phyloP scores from a whole-genome alignment of 2,113 vertebrate genomes.

The Phodopus roborovskii region DNA sequence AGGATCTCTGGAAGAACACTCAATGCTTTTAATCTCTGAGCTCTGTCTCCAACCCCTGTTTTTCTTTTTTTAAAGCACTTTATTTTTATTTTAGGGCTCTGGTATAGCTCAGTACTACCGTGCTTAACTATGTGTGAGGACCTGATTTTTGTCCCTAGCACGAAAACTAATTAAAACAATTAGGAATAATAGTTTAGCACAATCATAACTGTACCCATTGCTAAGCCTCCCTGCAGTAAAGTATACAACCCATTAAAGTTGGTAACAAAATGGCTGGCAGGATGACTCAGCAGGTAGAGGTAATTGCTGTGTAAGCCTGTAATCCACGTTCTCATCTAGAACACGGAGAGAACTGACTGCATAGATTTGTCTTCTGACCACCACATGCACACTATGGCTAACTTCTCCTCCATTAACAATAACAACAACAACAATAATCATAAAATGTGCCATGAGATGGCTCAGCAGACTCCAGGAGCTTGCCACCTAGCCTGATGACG shows the following conservation, averaged over 20 bases:
- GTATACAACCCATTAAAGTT: conserved; percentile 16
- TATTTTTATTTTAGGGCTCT: background rate
- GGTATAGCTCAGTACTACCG: background rate
- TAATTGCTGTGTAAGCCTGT: background rate
- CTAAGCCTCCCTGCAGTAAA: background rate
- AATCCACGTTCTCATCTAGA: background rate
- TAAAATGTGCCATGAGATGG: background rate
- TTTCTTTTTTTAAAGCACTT: background rate
- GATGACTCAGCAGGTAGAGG: background rate
- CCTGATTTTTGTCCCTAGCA: background rate
- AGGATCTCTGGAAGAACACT: no score
- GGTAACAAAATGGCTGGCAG: background rate
- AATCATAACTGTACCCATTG: background rate
- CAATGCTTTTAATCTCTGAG: background rate
- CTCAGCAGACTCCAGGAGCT: background rate
- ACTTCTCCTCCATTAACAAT: background rate
- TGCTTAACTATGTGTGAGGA: background rate
- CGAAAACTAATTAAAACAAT: background rate
- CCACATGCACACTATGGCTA: background rate
- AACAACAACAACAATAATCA: background rate
- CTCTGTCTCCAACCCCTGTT: background rate
- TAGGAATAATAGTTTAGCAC: background rate
- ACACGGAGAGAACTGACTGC: background rate
- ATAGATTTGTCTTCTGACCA: background rate
- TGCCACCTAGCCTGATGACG: background rate